These are phyloP conservation scores for Callyntrura sp. DNA, from an alignment of 2,888 invertebrate species.

Conservation along the genomic window DNA sequence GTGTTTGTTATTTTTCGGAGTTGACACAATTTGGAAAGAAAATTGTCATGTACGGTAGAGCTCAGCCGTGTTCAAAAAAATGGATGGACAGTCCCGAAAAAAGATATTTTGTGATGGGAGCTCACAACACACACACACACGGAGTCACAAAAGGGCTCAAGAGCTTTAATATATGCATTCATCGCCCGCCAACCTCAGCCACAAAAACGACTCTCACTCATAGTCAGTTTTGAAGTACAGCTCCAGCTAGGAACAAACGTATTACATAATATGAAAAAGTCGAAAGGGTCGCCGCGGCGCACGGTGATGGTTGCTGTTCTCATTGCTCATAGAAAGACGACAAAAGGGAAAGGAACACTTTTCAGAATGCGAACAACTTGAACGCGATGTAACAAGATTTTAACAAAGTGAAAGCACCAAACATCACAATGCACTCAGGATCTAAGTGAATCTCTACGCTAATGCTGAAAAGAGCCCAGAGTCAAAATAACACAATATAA, in stretches of 20 bases:
- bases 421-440: slow-evolving; percentile 76
- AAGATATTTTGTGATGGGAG: slow-evolving; percentile 50
- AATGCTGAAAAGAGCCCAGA: slow-evolving; percentile 71
- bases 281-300: background rate
- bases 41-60: slow-evolving; percentile 26
- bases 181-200: slow-evolving; percentile 56
- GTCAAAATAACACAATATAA: slow-evolving; percentile 49
- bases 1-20: background rate
- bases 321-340: background rate
- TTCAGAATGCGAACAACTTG: slow-evolving; percentile 50
- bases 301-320: background rate
- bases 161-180: slow-evolving; percentile 46
- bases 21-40: slow-evolving; percentile 57
- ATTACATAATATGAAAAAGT: background rate
- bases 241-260: background rate
- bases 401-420: slow-evolving; percentile 76
- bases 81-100: slow-evolving; percentile 61
- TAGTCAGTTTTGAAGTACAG: background rate
- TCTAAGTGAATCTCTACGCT: slow-evolving; percentile 76
- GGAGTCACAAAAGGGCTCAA: slow-evolving; percentile 46
- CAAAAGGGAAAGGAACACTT: slow-evolving; percentile 1
- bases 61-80: slow-evolving; percentile 12
- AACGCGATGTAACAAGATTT: slow-evolving; percentile 72
- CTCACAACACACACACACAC: background rate
- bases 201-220: slow-evolving; percentile 1